Evolutionary conservation across 2,113 vertebrate genomes (phyloP).

Genomic region (Syrmaticus mikado): DNA sequence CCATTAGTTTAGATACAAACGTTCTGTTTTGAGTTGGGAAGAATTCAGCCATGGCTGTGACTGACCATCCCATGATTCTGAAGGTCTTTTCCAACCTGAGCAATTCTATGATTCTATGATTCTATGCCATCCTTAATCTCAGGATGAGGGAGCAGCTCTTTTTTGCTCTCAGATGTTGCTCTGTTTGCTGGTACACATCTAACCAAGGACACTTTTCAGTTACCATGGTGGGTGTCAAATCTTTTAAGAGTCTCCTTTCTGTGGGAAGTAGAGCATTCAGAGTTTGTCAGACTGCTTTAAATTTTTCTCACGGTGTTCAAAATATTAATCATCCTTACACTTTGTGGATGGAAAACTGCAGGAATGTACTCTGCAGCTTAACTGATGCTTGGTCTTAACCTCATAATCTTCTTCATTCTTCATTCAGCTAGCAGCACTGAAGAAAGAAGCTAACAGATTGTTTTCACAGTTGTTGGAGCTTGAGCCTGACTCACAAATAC

Average conservation of each 20-base stretch:
- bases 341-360: neutral
- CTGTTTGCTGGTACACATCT: neutral
- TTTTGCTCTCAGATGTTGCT: neutral
- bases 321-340: neutral
- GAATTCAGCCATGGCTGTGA: neutral
- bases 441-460: neutral
- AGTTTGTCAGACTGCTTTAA: neutral
- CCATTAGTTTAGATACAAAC: neutral
- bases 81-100: no score
- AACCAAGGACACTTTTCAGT: neutral
- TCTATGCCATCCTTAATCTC: neutral
- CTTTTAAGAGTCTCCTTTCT: neutral
- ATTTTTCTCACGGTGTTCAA: neutral
- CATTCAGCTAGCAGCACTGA: neutral
- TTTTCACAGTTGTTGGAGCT: conserved; percentile 33
- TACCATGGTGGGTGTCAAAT: neutral
- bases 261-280: neutral
- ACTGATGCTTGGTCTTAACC: neutral
- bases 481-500: neutral
- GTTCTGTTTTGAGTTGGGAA: neutral
- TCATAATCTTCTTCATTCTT: neutral
- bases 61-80: neutral
- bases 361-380: neutral
- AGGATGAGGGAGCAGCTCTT: neutral
- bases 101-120: no score